Percentiles rank a stretch among this genome's conserved stretches.
These are phyloP conservation scores for Mythimna ferrago DNA, from an alignment of 2,888 invertebrate genomes.

Conservation along the genomic window DNA sequence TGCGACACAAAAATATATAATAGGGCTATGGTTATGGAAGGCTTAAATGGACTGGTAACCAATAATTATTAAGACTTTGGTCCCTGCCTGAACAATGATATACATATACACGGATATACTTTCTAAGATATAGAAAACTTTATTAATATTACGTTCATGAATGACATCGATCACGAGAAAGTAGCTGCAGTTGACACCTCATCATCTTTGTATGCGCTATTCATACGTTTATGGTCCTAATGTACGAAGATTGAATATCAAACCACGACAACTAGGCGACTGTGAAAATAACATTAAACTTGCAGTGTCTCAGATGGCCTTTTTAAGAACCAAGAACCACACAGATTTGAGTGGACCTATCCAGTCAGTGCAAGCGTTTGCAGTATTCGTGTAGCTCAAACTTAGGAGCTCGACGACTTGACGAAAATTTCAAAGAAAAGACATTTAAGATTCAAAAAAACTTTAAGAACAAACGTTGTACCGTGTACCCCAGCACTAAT, in stretches of 20 bases:
- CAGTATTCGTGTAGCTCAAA: too few relatives aligned
- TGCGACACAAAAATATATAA: too few relatives aligned
- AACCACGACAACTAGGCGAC: not conserved
- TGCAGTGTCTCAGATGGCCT: not conserved
- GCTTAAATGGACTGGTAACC: too few relatives aligned
- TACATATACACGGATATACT: too few relatives aligned
- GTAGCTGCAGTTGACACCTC: conserved; percentile 4
- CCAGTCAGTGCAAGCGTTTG: too few relatives aligned
- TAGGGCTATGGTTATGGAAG: too few relatives aligned
- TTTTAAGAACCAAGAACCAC: too few relatives aligned
- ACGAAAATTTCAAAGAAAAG: too few relatives aligned
- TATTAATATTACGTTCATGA: conserved; percentile 2
- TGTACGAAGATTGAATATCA: conserved; percentile 18
- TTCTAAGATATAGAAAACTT: conserved; percentile 11
- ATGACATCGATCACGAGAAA: conserved; percentile 17
- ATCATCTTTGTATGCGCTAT: conserved; percentile 8
- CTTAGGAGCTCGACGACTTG: too few relatives aligned
- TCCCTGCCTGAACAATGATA: not conserved
- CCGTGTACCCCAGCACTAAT: conserved; percentile 52
- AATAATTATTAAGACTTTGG: too few relatives aligned
- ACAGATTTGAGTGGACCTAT: too few relatives aligned
- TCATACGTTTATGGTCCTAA: conserved; percentile 13
- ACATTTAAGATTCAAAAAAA: too few relatives aligned
- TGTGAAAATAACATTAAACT: not conserved
- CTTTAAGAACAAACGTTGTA: not conserved